Evolutionary conservation across 2,888 invertebrate genomes (phyloP), one percentile per base, ranked within the genome.

Genomic region (Spilarctia lutea): DNA sequence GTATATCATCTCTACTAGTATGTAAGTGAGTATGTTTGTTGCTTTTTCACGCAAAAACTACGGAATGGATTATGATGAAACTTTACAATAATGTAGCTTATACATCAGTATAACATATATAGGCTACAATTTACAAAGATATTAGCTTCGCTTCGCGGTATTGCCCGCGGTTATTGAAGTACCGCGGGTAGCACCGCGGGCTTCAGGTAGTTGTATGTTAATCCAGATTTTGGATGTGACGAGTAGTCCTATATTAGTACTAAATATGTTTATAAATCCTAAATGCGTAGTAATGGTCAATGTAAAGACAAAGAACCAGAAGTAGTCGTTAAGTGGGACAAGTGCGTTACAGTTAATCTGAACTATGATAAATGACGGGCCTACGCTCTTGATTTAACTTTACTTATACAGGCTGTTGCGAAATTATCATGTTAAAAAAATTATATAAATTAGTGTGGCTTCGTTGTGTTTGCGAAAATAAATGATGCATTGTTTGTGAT

Each of bases 261-360:
- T 13, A 6, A 7, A 16, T 30, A 63, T 63, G 27, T 30, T 0
- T 63, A 63, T 63, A 2, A 6, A 18, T 27, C 30, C 63, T 30
- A 18, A 18, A 63, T 63, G 30, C 63, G 63, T 30, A 63, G 27
- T 48, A 70, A 39, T 66, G 27, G 71, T 56, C 3, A 39, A 71
- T 30, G 39, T 42, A 75, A 73, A 78, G 68, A 77, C 76, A 85
- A 84, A 83, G 83, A 78, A 79, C 30, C 79, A 72, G 73, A 67
- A 79, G 76, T 76, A 79, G 76, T 78, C 82, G 74, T 77, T 88
- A 91, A 92, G 90, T 92, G 86, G 90, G 90, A 90, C 93, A 93
- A 93, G 92, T 93, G 92, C 89, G 87, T 86, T 88, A 88, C 89
- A 87, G 92, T 90, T 93, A 92, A 93, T 93, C 92, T 91, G 90